Percentiles rank a stretch among this genome's conserved stretches.
These are phyloP conservation scores for Acipenser ruthenus DNA, from an alignment of 2,797 vertebrate species.

Conservation along the genomic window DNA sequence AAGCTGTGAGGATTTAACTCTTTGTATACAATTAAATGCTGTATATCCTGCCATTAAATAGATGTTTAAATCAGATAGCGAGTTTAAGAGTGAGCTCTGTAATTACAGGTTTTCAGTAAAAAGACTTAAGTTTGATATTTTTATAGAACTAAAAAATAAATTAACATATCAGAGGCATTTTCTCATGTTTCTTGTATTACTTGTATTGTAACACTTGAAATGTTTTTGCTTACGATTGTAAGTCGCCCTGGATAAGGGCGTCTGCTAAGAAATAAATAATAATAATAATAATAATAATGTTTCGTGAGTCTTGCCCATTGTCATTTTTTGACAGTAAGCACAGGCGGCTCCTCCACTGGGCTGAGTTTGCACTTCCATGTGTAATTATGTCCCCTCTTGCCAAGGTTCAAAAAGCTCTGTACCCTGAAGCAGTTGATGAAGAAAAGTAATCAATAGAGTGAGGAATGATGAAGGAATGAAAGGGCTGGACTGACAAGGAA, in stretches of 20 bases:
- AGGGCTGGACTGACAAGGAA: slow-evolving; percentile 51
- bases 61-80: too few species aligned
- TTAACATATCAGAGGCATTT: slow-evolving; percentile 38
- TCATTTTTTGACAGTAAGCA: slow-evolving; percentile 33
- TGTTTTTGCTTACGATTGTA: too few species aligned
- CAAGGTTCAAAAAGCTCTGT: slow-evolving; percentile 49
- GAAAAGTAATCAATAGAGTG: slow-evolving; percentile 78
- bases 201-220: too few species aligned
- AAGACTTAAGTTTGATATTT: too few species aligned
- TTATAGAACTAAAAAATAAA: slow-evolving; percentile 18
- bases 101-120: too few species aligned
- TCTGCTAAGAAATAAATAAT: too few species aligned
- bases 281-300: too few species aligned
- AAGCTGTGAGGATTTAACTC: too few species aligned
- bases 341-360: slow-evolving; percentile 48
- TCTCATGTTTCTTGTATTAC: slow-evolving; percentile 15
- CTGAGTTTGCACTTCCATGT: slow-evolving; percentile 61
- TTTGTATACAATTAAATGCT: too few species aligned
- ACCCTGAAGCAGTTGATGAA: slow-evolving; percentile 61
- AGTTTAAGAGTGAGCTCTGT: too few species aligned
- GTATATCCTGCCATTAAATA: too few species aligned
- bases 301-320: slow-evolving; percentile 42
- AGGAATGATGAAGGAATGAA: slow-evolving; percentile 84
- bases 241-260: too few species aligned
- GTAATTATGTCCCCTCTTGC: slow-evolving; percentile 49